Percentiles rank a stretch among this genome's conserved stretches.
These are phyloP conservation scores for Dynastes tityus DNA, from an alignment of 2,888 invertebrate genomes.

Conservation along the genomic window DNA sequence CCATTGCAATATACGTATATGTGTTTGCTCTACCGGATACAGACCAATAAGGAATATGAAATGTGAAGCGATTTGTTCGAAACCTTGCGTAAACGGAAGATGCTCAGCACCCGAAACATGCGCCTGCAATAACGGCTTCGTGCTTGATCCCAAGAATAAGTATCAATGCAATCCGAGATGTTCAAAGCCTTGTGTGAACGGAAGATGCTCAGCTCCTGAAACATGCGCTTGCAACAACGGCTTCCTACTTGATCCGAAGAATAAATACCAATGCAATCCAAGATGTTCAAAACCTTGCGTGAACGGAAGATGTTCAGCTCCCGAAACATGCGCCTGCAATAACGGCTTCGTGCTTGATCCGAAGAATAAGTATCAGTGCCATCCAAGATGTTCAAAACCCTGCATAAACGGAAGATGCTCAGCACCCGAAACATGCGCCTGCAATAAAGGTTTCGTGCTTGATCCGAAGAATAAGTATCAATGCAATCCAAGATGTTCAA, in stretches of 20 bases:
- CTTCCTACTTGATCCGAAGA: conserved; percentile 41
- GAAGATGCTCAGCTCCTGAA: conserved; percentile 52
- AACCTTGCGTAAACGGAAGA: conserved; percentile 52
- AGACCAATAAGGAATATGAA: conserved; percentile 11
- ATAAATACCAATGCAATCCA: conserved; percentile 59
- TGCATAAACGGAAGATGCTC: conserved; percentile 55
- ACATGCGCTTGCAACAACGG: conserved; percentile 53
- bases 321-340: conserved; percentile 55
- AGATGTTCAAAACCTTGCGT: conserved; percentile 57
- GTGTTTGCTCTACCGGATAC: conserved; percentile 61
- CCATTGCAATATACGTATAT: conserved; percentile 62
- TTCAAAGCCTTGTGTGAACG: conserved; percentile 52
- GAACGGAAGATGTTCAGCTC: conserved; percentile 59
- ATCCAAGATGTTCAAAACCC: conserved; percentile 51
- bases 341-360: conserved; percentile 44
- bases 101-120: conserved; percentile 55
- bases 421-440: conserved; percentile 57
- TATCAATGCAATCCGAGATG: conserved; percentile 53
- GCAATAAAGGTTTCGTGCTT: conserved; percentile 52
- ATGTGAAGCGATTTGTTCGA: conserved; percentile 47
- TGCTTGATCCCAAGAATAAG: conserved; percentile 48
- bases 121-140: conserved; percentile 51
- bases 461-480: conserved; percentile 59
- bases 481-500: conserved; percentile 60
- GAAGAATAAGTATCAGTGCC: conserved; percentile 54